Evolutionary conservation across 2,797 vertebrate species (phyloP), one percentile per base, ranked within the genome.

Genomic region (Margarornis squamiger): DNA sequence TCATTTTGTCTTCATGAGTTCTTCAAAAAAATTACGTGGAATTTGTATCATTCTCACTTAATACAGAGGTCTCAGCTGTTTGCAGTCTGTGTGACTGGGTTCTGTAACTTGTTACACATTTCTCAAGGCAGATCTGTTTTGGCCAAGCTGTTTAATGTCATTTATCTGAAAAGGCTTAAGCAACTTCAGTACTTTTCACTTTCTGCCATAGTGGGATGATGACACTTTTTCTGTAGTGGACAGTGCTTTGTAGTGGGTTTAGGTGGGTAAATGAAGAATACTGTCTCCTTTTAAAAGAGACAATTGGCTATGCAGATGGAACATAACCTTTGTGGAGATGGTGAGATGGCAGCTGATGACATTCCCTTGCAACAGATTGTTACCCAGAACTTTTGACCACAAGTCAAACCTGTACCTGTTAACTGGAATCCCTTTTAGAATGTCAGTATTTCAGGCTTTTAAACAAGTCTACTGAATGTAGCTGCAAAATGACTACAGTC

Each of bases 1-100:
- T 97, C 96, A 93, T 95, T 88, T 88, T 96, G 95, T 97, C 95
- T 73, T 83, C 91, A 86, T 93, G 89, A 94, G 91, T 89, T 89
- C 71, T 86, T 94, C 45, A 19, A 75, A 80, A 93, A 83, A 88
- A 46, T 38, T 29, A 55, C 1, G 5, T 93, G 87, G 78, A 66
- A 21, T 92, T 68, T 67, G 48, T 76, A 34, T 75, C 46, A 58
- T 78, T 83, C 36, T 88, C 49, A 17, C 63, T 71, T 81, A 92
- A 32, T 39, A 24, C 19, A 2, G 9, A 82, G 27, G 52, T 84
- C 58, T 93, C 14, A 5, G 63, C 30, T 54, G 41, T 77, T 70
- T 59, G 32, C 61, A 72, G 36, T 66, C 52, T 55, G 20, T 75
- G 54, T 73, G 81, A 55, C 66, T 82, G 45, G 41, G 18, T 80